Evolutionary conservation across 2,888 invertebrate genomes (phyloP).

Genomic region (Pandemis corylana): DNA sequence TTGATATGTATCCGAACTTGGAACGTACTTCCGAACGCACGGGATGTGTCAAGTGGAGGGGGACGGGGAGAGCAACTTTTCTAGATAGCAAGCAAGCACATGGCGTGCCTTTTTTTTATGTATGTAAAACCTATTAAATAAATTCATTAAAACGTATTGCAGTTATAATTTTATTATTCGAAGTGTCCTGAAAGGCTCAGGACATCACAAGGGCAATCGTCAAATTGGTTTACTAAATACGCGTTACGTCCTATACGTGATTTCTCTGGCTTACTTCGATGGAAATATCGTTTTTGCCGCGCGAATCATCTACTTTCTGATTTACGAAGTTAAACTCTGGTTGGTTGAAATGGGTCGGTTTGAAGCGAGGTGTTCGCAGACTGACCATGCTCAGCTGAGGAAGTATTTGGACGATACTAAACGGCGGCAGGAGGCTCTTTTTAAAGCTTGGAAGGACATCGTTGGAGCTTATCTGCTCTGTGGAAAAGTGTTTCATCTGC

Average conservation of each 20-base stretch:
- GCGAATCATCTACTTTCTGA: constrained; percentile 10
- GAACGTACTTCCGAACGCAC: no score
- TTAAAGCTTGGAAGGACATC: constrained; percentile 4
- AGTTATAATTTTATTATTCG: no score
- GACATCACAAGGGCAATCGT: no score
- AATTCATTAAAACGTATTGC: no score
- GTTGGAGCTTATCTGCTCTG: not conserved
- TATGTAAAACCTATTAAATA: no score
- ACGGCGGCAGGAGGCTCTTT: not conserved
- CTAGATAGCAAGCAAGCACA: no score
- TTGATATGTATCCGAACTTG: no score
- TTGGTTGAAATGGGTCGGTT: not conserved
- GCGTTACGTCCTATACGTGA: not conserved
- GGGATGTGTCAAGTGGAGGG: no score
- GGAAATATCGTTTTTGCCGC: constrained; percentile 10
- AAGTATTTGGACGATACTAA: not conserved
- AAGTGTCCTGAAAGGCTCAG: no score
- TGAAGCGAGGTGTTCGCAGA: not conserved
- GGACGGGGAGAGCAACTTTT: no score
- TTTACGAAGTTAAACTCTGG: constrained; percentile 1
- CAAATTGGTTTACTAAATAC: not conserved
- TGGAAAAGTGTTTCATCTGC: not conserved
- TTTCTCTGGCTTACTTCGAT: constrained; percentile 5
- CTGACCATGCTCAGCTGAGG: constrained; percentile 2
- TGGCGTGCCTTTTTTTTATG: no score